Percentiles rank a stretch among this genome's conserved stretches.
phyloP scores from a whole-genome alignment of 2,113 vertebrate genomes.

The Apus apus region DNA sequence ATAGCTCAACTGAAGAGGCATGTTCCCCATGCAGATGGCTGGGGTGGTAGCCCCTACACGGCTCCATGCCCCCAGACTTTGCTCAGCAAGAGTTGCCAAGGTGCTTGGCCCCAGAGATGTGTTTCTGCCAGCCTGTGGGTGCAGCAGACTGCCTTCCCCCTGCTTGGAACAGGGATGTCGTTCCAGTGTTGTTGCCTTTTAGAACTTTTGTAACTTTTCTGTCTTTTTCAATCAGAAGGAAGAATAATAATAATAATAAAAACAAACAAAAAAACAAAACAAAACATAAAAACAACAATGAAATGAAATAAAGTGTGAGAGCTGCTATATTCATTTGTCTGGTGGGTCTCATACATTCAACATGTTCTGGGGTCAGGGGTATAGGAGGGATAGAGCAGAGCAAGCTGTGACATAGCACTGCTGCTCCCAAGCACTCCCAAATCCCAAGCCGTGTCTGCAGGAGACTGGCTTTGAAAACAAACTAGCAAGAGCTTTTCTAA shows the following conservation, averaged over 20 bases:
- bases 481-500: not conserved
- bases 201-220: constrained; percentile 68
- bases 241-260: constrained; percentile 6
- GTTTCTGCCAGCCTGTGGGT: not conserved
- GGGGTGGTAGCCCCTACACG: not conserved
- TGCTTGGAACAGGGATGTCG: not conserved
- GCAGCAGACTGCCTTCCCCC: not conserved
- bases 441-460: accelerated
- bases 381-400: not conserved
- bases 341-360: accelerated
- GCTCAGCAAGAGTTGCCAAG: not conserved
- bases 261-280: not conserved
- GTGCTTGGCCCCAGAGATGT: not conserved
- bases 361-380: not conserved
- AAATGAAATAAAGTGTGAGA: constrained; percentile 41
- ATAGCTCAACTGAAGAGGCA: not conserved
- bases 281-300: not conserved
- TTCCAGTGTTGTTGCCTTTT: constrained; percentile 46
- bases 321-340: not conserved
- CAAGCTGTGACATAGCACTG: not conserved
- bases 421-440: not conserved
- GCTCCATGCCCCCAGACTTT: not conserved
- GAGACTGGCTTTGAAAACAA: not conserved
- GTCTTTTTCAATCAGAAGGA: constrained; percentile 16
- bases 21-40: not conserved